Percentiles rank a stretch among this genome's conserved stretches.
phyloP scores from a whole-genome alignment of 2,797 vertebrate genomes.

The Danio jaintianensis region DNA sequence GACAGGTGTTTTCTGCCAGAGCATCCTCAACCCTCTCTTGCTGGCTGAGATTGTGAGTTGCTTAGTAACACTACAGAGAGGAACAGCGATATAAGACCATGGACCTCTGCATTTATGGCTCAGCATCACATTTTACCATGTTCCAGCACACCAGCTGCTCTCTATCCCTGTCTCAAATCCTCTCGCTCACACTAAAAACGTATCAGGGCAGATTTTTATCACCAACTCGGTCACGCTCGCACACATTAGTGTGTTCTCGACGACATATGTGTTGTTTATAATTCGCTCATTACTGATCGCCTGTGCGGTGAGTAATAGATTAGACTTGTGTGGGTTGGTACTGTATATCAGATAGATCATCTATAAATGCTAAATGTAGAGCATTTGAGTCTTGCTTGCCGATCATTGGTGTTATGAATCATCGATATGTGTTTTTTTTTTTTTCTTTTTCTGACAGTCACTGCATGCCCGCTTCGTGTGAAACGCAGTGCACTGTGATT shows the following conservation, averaged over 20 bases:
- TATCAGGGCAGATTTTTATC: conserved; percentile 38
- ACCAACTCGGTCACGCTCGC: conserved; percentile 22
- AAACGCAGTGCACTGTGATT: conserved; percentile 22
- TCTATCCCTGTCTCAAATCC: conserved; percentile 23
- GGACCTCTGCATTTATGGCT: conserved; percentile 64
- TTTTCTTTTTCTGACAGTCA: neutral
- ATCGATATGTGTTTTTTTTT: conserved; percentile 18
- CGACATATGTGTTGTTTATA: conserved; percentile 40
- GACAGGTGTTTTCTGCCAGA: conserved; percentile 36
- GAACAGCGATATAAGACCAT: conserved; percentile 55
- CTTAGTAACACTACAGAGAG: conserved; percentile 64
- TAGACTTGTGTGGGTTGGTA: conserved; percentile 30
- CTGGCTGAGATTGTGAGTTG: conserved; percentile 49
- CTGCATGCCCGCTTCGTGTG: conserved; percentile 19
- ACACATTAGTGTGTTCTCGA: conserved; percentile 36
- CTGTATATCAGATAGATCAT: conserved; percentile 27
- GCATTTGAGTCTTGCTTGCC: conserved; percentile 10
- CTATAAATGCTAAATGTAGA: conserved; percentile 32
- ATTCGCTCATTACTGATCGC: conserved; percentile 20
- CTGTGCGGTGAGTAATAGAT: conserved; percentile 24
- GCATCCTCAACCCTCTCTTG: conserved; percentile 34
- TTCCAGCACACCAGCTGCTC: conserved; percentile 50
- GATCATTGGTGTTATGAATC: conserved; percentile 26
- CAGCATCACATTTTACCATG: conserved; percentile 64
- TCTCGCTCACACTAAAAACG: conserved; percentile 15